phyloP scores from a whole-genome alignment of 2,113 vertebrate species.

The Osmerus eperlanus region DNA sequence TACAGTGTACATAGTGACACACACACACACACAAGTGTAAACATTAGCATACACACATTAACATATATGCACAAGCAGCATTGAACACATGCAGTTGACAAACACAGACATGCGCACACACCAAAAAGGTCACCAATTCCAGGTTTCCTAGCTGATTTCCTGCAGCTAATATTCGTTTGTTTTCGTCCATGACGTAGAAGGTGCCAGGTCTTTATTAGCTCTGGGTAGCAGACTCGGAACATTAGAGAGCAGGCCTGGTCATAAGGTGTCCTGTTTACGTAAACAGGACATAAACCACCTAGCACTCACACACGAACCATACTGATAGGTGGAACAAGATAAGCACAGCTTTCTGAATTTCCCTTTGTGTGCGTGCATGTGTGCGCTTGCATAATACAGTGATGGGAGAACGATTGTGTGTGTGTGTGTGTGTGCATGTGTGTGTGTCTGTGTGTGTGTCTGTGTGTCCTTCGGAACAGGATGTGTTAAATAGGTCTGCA shows the following conservation, averaged over 20 bases:
- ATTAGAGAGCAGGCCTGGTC: too few relatives aligned
- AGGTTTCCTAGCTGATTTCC: background rate
- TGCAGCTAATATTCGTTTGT: background rate
- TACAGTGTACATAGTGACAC: background rate
- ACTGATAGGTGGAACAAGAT: too few relatives aligned
- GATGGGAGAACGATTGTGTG: background rate
- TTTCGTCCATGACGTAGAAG: background rate
- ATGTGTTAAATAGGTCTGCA: background rate
- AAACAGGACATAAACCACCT: too few relatives aligned
- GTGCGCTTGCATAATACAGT: background rate
- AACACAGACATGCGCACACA: constrained; percentile 24
- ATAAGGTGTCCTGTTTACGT: too few relatives aligned
- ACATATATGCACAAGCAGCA: background rate
- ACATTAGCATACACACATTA: constrained; percentile 1
- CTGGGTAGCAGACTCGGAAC: too few relatives aligned
- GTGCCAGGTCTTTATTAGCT: too few relatives aligned
- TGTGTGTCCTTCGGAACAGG: background rate
- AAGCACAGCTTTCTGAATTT: too few relatives aligned
- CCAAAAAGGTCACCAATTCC: background rate
- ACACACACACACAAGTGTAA: too few relatives aligned
- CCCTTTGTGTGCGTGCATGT: background rate
- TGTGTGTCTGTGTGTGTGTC: background rate
- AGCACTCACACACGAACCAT: too few relatives aligned
- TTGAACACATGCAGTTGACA: background rate
- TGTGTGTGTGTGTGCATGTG: background rate